phyloP scores from a whole-genome alignment of 2,888 invertebrate genomes.

The Zygaena filipendulae region DNA sequence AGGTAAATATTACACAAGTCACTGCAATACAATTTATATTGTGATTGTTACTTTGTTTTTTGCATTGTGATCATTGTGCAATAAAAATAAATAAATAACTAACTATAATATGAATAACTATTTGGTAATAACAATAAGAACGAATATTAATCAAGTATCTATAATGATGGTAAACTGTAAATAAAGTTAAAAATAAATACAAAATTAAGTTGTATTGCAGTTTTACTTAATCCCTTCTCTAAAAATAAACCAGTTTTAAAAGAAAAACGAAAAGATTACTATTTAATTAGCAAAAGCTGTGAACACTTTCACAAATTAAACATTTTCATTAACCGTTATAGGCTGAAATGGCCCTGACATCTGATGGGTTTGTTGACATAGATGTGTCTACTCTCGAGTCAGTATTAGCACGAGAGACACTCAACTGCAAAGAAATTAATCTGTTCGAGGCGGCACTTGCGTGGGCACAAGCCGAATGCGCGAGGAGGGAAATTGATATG shows the following conservation, averaged over 20 bases:
- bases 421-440: conserved; percentile 94
- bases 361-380: conserved; percentile 96
- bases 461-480: conserved; percentile 94
- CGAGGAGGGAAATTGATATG: conserved; percentile 82
- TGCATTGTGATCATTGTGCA: too few relatives aligned
- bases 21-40: conserved; percentile 64
- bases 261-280: neutral
- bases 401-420: conserved; percentile 90
- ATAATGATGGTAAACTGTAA: too few relatives aligned
- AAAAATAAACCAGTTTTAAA: neutral
- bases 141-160: too few relatives aligned
- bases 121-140: too few relatives aligned
- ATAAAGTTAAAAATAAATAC: too few relatives aligned
- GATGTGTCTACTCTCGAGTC: conserved; percentile 93
- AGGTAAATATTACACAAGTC: too few relatives aligned
- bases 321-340: conserved; percentile 62
- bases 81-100: too few relatives aligned
- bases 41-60: too few relatives aligned
- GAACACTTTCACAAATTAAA: conserved; percentile 8
- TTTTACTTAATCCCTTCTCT: conserved; percentile 30
- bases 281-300: neutral
- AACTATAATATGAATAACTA: too few relatives aligned
- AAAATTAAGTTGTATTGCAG: conserved; percentile 69
- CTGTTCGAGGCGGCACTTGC: conserved; percentile 90
- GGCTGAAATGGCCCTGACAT: conserved; percentile 96